phyloP scores from a whole-genome alignment of 2,113 vertebrate genomes.

The Himantopus leucocephalus region DNA sequence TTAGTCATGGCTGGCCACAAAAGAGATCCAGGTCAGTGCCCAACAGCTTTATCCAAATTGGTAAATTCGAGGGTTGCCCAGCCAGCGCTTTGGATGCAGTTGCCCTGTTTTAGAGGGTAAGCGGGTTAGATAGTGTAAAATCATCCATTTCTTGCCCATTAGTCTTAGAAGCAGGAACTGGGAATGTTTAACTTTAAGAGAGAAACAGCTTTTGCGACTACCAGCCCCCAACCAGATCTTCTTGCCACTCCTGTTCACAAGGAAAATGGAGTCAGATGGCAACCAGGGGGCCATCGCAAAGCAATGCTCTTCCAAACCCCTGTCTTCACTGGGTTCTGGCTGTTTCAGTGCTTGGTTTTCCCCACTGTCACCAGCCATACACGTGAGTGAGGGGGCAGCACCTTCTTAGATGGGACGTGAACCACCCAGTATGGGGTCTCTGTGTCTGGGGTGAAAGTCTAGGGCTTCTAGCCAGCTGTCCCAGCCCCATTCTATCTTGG shows the following conservation, averaged over 20 bases:
- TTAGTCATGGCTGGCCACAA: background rate
- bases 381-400: background rate
- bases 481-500: background rate
- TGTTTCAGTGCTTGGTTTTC: background rate
- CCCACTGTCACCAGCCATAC: background rate
- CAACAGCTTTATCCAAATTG: background rate
- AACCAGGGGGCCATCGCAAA: background rate
- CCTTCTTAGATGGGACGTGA: background rate
- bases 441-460: background rate
- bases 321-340: background rate
- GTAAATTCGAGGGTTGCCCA: background rate
- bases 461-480: background rate
- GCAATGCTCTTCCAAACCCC: background rate
- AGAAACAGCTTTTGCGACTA: background rate
- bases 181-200: background rate
- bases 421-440: rapidly evolving
- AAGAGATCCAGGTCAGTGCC: background rate
- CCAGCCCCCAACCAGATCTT: background rate
- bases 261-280: background rate
- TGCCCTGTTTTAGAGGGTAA: background rate
- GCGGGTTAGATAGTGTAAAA: background rate
- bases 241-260: background rate
- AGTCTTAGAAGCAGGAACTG: background rate
- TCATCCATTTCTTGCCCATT: background rate
- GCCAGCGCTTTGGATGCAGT: background rate